Evolutionary conservation across 2,888 invertebrate genomes (phyloP), one percentile per base, ranked within the genome.

Genomic region (Drosophila anomalata): DNA sequence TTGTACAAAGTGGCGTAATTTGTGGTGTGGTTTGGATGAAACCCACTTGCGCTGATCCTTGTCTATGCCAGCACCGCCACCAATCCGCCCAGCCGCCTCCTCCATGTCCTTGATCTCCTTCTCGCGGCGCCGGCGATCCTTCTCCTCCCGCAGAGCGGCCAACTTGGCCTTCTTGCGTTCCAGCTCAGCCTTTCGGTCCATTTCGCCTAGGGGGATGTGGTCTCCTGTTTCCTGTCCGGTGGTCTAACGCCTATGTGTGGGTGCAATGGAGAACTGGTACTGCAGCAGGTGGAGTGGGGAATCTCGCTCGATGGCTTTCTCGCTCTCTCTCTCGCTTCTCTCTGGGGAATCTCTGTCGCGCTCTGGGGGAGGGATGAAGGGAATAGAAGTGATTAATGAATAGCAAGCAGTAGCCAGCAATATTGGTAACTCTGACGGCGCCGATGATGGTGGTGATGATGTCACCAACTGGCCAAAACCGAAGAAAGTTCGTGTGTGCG

Each of bases 91-190:
- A 80, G 94, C 89, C 6, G 95, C 94, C 81, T 95, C 95, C 76
- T 95, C 95, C 83, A 96, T 96, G 94, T 97, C 96, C 93, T 96
- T 96, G 88, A 95, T 94, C 92, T 97, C 97, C 88, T 97, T 97
- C 92, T 97, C 97, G 65, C 95, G 93, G 51, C 96, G 93, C 68
- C 97, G 94, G 8, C 97, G 94, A 91, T 97, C 97, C 89, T 97
- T 98, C 91, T 97, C 97, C 81, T 97, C 97, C 2, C 97, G 93
- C 59, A 98, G 93, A 22, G 97, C 97, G 90, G 97, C 96, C 80
- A 98, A 94, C 92, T 97, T 97, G 24, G 97, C 97, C 91, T 97
- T 97, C 92, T 98, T 98, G 70, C 97, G 94, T 92, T 97, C 97
- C 87, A 98, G 92, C 92, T 98, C 97, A n/a, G 96, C 97, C 91